Evolutionary conservation across 2,888 invertebrate genomes (phyloP).

Genomic region (Rotaria sp.): DNA sequence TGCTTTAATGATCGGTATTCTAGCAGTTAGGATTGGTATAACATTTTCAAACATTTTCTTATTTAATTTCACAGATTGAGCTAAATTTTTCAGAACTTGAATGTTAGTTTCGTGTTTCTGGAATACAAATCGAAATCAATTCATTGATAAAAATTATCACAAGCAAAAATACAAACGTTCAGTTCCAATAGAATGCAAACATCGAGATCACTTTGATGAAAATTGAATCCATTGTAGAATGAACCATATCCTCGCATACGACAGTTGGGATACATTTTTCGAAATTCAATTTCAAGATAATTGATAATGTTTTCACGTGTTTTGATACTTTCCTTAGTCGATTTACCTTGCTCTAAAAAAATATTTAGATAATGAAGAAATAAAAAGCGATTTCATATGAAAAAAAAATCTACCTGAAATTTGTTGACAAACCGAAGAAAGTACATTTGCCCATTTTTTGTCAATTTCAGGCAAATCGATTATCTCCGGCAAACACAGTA

Average conservation of each 20-base stretch:
- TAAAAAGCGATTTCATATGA: no score
- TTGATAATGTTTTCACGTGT: neutral
- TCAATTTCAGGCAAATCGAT: no score
- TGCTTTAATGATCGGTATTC: conserved; percentile 64
- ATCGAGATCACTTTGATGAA: conserved; percentile 60
- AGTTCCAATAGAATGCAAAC: conserved; percentile 60
- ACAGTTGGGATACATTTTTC: conserved; percentile 49
- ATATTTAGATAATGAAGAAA: neutral
- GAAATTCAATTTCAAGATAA: conserved; percentile 6
- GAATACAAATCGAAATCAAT: no score
- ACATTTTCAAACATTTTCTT: conserved; percentile 52
- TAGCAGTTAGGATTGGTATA: conserved; percentile 59
- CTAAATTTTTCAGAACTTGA: conserved; percentile 47
- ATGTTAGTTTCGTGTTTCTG: conserved; percentile 42
- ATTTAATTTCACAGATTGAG: conserved; percentile 50
- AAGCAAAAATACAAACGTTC: neutral
- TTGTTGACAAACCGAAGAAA: no score
- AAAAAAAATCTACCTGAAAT: no score
- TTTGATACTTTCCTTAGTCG: neutral
- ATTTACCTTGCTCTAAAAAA: conserved; percentile 28
- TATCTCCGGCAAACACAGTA: no score
- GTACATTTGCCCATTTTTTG: no score
- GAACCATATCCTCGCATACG: conserved; percentile 60
- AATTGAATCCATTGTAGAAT: conserved; percentile 62
- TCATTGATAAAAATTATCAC: no score